These are phyloP conservation scores for Cheilosia vernalis DNA, from an alignment of 2,888 invertebrate genomes.

Conservation along the genomic window DNA sequence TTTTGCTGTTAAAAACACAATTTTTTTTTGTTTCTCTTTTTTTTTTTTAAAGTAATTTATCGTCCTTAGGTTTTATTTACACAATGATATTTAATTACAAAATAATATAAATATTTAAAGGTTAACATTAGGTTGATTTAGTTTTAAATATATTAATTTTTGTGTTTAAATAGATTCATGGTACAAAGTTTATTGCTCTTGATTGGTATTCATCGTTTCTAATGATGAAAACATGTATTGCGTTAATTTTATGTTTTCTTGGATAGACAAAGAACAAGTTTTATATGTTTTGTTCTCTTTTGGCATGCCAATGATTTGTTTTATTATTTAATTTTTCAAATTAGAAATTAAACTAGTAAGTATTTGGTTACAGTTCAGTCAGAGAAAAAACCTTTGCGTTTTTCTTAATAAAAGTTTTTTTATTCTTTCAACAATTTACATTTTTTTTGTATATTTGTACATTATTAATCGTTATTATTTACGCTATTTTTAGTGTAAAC, in stretches of 20 bases:
- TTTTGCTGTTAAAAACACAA: constrained; percentile 27
- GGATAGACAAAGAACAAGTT: constrained; percentile 15
- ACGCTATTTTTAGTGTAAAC: constrained; percentile 42
- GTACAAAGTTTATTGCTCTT: constrained; percentile 75
- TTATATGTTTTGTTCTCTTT: constrained; percentile 11
- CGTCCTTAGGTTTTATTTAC: constrained; percentile 62
- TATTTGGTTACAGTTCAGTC: constrained; percentile 74
- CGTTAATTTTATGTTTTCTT: constrained; percentile 20
- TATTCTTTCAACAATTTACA: constrained; percentile 65
- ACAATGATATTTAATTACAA: constrained; percentile 66
- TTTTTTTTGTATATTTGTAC: constrained; percentile 71
- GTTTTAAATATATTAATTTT: constrained; percentile 27
- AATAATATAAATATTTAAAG: constrained; percentile 70
- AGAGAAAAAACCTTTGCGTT: constrained; percentile 59
- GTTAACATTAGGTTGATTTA: constrained; percentile 57
- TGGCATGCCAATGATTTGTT: constrained; percentile 41
- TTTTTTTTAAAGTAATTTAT: constrained; percentile 45
- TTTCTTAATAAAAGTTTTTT: constrained; percentile 60
- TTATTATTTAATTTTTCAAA: constrained; percentile 19
- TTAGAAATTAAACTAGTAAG: constrained; percentile 69
- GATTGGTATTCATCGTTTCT: constrained; percentile 57
- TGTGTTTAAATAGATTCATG: constrained; percentile 66
- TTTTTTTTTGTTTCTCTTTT: neutral
- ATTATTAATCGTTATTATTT: constrained; percentile 50
- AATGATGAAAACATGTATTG: constrained; percentile 46